Conservation (phyloP, 2,113 vertebrate genomes). For the Pseudolaguvia tuberculata region DNA sequence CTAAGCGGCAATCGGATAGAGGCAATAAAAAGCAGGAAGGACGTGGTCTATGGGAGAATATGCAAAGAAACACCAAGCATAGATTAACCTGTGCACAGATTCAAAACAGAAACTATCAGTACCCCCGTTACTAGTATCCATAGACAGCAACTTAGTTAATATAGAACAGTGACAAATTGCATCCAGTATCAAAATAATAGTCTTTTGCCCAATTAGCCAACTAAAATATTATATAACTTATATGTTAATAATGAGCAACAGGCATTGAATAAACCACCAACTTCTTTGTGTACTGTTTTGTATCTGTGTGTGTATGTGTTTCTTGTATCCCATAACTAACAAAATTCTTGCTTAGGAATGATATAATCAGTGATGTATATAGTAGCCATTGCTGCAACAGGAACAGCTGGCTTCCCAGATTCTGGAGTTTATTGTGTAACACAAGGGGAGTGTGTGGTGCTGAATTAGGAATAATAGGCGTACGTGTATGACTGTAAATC, state of each 20-base stretch:
- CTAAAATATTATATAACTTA: neutral
- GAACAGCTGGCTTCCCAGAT: slow-evolving; percentile 28
- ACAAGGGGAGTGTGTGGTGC: slow-evolving; percentile 9
- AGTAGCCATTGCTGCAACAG: neutral
- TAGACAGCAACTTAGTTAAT: too few species aligned
- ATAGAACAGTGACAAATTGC: neutral
- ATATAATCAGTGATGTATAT: slow-evolving; percentile 19
- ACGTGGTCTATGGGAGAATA: neutral
- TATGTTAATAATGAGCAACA: neutral
- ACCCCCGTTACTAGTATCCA: neutral
- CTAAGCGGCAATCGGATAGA: neutral
- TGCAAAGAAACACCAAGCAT: neutral
- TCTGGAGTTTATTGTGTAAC: slow-evolving; percentile 56
- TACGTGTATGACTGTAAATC: slow-evolving; percentile 49
- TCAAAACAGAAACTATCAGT: neutral
- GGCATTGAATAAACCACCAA: neutral
- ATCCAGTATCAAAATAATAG: neutral
- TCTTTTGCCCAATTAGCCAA: neutral
- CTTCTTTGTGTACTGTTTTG: neutral
- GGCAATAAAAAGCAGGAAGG: neutral
- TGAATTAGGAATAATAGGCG: slow-evolving; percentile 24
- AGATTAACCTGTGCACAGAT: neutral
- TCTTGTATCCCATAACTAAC: neutral
- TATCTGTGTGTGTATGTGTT: neutral
- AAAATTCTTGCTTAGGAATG: neutral